Percentiles rank a stretch among this genome's conserved stretches.
Evolutionary conservation across 2,888 invertebrate species (phyloP).

Genomic region (Cataglyphis albicans): DNA sequence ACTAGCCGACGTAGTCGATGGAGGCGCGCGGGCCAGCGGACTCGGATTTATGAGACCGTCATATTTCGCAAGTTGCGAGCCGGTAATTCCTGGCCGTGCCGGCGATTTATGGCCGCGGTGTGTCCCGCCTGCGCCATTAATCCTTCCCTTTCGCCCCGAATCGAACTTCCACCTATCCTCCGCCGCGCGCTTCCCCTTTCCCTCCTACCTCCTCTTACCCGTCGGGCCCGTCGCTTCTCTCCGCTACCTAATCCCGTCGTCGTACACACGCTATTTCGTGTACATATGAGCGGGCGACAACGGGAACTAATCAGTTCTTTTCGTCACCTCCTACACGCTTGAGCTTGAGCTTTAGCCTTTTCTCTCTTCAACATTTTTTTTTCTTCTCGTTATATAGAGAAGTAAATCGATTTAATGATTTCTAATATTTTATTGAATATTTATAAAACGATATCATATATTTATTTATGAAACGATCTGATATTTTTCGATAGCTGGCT

Average conservation of each 20-base stretch:
- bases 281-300: conserved; percentile 33
- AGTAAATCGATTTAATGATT: neutral
- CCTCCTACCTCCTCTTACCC: neutral
- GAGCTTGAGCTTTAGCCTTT: neutral
- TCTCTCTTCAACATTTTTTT: neutral
- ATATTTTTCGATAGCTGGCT: no score
- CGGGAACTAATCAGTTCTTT: conserved; percentile 53
- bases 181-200: conserved; percentile 51
- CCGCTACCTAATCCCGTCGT: conserved; percentile 34
- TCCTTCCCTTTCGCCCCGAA: conserved; percentile 84
- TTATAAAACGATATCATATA: neutral
- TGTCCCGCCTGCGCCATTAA: conserved; percentile 87
- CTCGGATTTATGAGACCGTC: conserved; percentile 88
- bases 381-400: neutral
- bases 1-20: conserved; percentile 79
- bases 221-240: conserved; percentile 2
- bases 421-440: neutral
- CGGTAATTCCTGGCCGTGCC: conserved; percentile 88
- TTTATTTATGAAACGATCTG: no score
- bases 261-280: conserved; percentile 46
- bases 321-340: conserved; percentile 30
- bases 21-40: conserved; percentile 85
- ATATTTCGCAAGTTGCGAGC: conserved; percentile 88
- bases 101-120: conserved; percentile 87
- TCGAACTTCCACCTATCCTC: conserved; percentile 83